phyloP scores from a whole-genome alignment of 2,113 vertebrate species.

The Lanius ludovicianus region DNA sequence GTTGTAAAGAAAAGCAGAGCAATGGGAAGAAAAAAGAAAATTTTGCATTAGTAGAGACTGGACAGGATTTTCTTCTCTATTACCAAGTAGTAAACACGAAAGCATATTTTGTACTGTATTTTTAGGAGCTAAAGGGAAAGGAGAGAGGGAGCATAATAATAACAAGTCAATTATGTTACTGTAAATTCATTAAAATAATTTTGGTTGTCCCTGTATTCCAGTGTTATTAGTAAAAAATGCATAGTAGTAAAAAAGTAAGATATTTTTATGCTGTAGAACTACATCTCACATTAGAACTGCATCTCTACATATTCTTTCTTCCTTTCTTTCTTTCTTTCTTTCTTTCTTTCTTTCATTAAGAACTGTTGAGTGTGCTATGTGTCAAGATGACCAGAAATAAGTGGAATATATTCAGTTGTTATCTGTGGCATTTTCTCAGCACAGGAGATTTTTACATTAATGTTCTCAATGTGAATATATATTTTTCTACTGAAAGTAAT shows the following conservation, averaged over 20 bases:
- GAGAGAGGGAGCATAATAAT: neutral
- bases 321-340: neutral
- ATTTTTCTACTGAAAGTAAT: conserved; percentile 11
- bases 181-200: conserved; percentile 23
- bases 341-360: neutral
- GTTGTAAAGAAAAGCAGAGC: neutral
- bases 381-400: neutral
- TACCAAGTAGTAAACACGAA: conserved; percentile 55
- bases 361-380: neutral
- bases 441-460: conserved; percentile 1
- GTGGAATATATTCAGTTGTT: neutral
- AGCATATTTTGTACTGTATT: conserved; percentile 29
- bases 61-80: conserved; percentile 60
- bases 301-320: neutral
- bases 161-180: neutral
- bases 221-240: neutral
- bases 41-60: conserved; percentile 28
- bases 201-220: neutral
- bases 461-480: neutral
- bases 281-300: neutral
- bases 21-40: neutral
- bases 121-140: neutral
- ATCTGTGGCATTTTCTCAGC: conserved; percentile 5
- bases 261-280: neutral
- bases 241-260: neutral